phyloP scores from a whole-genome alignment of 2,888 invertebrate genomes.

The Alloscopus bannaensis region DNA sequence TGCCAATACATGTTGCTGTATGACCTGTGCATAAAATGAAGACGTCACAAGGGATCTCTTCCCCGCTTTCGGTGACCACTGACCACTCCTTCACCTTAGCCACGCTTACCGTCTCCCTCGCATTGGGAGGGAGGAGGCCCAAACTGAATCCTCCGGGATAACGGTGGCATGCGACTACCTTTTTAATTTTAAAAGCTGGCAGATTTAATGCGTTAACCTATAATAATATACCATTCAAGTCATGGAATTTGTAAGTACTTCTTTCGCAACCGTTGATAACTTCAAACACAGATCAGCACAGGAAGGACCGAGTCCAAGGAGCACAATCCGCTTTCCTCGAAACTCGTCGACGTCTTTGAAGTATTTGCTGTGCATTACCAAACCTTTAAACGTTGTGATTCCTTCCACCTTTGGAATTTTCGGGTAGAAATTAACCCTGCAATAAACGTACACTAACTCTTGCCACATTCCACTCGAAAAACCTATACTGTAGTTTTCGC shows the following conservation, averaged over 20 bases:
- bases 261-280: constrained; percentile 6
- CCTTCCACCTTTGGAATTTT: constrained; percentile 27
- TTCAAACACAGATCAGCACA: constrained; percentile 41
- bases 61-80: constrained; percentile 26
- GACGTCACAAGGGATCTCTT: constrained; percentile 39
- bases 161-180: constrained; percentile 36
- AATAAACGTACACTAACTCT: no score
- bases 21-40: constrained; percentile 39
- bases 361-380: constrained; percentile 29
- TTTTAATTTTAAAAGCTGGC: not conserved
- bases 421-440: constrained; percentile 35
- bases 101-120: constrained; percentile 31
- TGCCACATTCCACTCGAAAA: not conserved
- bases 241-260: not conserved
- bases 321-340: constrained; percentile 21
- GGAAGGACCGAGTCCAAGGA: constrained; percentile 40
- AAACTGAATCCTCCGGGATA: constrained; percentile 39
- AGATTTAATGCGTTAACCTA: not conserved
- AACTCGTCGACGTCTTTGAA: constrained; percentile 18
- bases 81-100: constrained; percentile 20
- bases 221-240: not conserved
- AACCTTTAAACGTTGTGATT: constrained; percentile 18
- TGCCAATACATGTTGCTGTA: not conserved
- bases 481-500: no score
- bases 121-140: constrained; percentile 30